phyloP scores from a whole-genome alignment of 2,797 vertebrate species.

The Helostoma temminkii region DNA sequence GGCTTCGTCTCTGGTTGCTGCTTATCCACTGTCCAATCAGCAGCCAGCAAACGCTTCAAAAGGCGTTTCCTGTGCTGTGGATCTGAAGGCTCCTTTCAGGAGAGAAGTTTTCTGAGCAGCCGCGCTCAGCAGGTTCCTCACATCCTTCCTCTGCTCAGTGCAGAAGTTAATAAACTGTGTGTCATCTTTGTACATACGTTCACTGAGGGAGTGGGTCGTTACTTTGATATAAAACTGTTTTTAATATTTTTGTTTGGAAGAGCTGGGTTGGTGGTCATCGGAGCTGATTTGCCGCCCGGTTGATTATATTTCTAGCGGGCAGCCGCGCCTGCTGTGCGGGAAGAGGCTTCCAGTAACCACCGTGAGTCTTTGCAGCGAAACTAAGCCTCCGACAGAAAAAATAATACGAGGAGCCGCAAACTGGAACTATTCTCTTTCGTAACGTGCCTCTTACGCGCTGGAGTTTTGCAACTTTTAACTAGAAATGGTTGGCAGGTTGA shows the following conservation, averaged over 20 bases:
- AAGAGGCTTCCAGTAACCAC: constrained; percentile 15
- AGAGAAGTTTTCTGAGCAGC: constrained; percentile 62
- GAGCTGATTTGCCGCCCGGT: neutral
- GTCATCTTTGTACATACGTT: neutral
- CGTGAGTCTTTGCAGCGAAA: constrained; percentile 13
- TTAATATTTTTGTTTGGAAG: neutral
- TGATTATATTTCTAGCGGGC: constrained; percentile 37
- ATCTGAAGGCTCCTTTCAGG: constrained; percentile 50
- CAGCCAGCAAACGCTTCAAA: constrained; percentile 40
- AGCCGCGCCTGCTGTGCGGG: constrained; percentile 35
- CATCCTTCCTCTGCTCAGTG: neutral
- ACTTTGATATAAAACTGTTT: neutral
- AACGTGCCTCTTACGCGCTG: constrained; percentile 26
- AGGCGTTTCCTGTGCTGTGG: constrained; percentile 73
- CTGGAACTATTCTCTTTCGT: constrained; percentile 40
- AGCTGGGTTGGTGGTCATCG: no score
- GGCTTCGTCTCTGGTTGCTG: constrained; percentile 35
- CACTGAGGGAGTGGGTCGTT: neutral
- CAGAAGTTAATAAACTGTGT: neutral
- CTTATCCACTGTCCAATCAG: constrained; percentile 77
- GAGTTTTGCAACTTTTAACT: constrained; percentile 50
- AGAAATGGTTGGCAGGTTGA: constrained; percentile 93
- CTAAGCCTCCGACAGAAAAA: neutral
- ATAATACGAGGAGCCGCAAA: neutral
- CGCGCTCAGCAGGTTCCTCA: constrained; percentile 28